A percentile compares a stretch with the other conserved stretches of the same genome.
These are phyloP conservation scores for Melanotaenia pygmaea DNA, from an alignment of 2,797 vertebrate species.

Conservation along the genomic window DNA sequence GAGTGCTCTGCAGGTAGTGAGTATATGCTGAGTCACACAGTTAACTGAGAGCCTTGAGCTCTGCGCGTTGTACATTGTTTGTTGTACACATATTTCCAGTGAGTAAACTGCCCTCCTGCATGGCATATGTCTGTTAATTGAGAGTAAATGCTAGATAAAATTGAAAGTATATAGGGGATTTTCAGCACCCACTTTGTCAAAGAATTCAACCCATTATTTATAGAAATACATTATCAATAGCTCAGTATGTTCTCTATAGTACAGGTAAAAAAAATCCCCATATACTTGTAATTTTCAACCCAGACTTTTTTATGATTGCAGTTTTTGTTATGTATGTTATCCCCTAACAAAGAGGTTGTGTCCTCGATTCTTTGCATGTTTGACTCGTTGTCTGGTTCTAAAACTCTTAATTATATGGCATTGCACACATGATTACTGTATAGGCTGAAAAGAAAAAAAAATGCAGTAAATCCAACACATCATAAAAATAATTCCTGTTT, in stretches of 20 bases:
- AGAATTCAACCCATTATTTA: not conserved
- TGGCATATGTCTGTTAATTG: conserved; percentile 12
- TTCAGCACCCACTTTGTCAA: conserved; percentile 5
- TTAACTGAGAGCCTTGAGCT: conserved; percentile 38
- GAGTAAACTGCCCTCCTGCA: conserved; percentile 21
- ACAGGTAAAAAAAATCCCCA: conserved; percentile 3
- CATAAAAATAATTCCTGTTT: conserved; percentile 36
- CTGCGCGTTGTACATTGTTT: conserved; percentile 17
- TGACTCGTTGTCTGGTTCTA: conserved; percentile 28
- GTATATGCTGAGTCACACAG: conserved; percentile 55
- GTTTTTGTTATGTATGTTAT: conserved; percentile 20
- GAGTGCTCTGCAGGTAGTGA: conserved; percentile 51
- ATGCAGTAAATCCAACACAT: conserved; percentile 12
- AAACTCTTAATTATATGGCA: conserved; percentile 19
- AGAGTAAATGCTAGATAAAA: conserved; percentile 19
- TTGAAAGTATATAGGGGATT: not conserved
- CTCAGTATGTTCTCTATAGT: not conserved
- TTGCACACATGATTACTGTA: conserved; percentile 13
- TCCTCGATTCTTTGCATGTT: conserved; percentile 5
- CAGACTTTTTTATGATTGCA: conserved; percentile 2
- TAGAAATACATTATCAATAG: conserved; percentile 10
- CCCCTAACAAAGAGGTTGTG: conserved; percentile 17
- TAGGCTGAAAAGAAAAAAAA: conserved; percentile 6
- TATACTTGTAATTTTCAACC: not conserved
- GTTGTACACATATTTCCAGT: conserved; percentile 26